phyloP scores from a whole-genome alignment of 1,140 invertebrate species.

The Cydia amplana region DNA sequence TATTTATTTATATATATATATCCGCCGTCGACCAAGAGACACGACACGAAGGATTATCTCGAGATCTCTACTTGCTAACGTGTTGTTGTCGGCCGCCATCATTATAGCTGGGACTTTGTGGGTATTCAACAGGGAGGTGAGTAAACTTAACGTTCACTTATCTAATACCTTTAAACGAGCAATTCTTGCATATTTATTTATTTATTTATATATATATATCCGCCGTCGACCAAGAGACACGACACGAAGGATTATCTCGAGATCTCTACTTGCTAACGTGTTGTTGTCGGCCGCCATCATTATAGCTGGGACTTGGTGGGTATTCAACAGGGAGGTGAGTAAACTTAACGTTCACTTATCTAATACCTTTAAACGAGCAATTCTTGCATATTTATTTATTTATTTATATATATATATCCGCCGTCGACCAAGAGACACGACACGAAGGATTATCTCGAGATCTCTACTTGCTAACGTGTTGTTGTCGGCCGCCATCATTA shows the following conservation, averaged over 20 bases:
- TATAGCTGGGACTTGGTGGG: conserved; percentile 97
- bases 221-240: conserved; percentile 94
- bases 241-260: conserved; percentile 96
- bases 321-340: conserved; percentile 95
- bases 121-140: conserved; percentile 97
- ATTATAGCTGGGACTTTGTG: conserved; percentile 98
- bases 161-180: too few species aligned
- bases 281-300: conserved; percentile 96
- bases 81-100: conserved; percentile 94
- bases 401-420: too few species aligned
- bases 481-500: conserved; percentile 96
- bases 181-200: too few species aligned
- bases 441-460: conserved; percentile 95
- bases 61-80: conserved; percentile 91
- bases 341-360: conserved; percentile 34
- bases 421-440: conserved; percentile 93
- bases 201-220: too few species aligned
- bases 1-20: too few species aligned
- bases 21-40: conserved; percentile 94
- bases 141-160: conserved; percentile 36
- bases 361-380: too few species aligned
- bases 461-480: conserved; percentile 94
- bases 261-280: conserved; percentile 93
- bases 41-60: conserved; percentile 97
- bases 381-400: too few species aligned